Evolutionary conservation across 1,140 invertebrate genomes (phyloP).

Genomic region (Cyclargus thomasi): DNA sequence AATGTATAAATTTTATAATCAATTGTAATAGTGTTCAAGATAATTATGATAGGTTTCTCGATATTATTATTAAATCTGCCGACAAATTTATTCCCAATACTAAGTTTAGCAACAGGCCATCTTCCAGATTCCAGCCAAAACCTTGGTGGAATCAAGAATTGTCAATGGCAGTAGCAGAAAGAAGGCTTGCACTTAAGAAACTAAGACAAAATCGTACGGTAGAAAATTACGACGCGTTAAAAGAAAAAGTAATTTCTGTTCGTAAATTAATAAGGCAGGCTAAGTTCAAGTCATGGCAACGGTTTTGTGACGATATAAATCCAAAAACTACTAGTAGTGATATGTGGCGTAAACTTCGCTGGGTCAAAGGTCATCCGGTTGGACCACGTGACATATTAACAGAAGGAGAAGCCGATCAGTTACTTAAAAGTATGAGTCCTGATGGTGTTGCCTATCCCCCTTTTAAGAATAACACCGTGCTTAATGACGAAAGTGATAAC

Average conservation of each 20-base stretch:
- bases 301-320: background rate
- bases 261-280: slow-evolving; percentile 13
- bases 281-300: background rate
- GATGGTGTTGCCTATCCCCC: background rate
- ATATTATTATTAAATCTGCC: background rate
- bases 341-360: slow-evolving; percentile 14
- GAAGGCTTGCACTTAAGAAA: background rate
- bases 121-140: background rate
- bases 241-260: no score
- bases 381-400: background rate
- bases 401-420: background rate
- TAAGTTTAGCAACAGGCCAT: background rate
- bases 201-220: background rate
- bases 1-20: background rate
- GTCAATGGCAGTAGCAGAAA: background rate
- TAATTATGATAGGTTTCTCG: background rate
- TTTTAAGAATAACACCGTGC: no score
- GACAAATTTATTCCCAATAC: background rate
- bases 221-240: no score
- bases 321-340: background rate
- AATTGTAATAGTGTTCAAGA: background rate
- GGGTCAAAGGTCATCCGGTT: slow-evolving; percentile 3
- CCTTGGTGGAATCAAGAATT: no score
- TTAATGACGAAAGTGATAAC: background rate
- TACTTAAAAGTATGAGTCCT: background rate